Conservation (phyloP, 2,113 vertebrate species). For the Pelmatolapia mariae region DNA sequence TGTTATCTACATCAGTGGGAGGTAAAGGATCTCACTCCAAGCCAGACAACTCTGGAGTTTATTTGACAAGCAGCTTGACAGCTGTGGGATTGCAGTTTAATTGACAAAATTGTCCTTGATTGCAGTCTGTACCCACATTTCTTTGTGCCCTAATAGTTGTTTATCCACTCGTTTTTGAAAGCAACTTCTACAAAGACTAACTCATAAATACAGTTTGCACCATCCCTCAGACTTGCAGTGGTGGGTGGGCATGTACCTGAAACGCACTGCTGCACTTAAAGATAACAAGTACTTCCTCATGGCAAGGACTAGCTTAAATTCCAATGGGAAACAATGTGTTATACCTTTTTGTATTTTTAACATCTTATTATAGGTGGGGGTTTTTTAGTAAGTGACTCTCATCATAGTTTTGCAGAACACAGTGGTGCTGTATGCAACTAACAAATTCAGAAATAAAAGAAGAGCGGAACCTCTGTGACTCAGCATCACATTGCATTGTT, state of each 20-base stretch:
- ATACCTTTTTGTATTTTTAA: conserved; percentile 17
- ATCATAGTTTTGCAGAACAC: not conserved
- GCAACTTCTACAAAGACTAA: not conserved
- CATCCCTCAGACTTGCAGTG: conserved; percentile 5
- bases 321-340: not conserved
- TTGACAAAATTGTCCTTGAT: conserved; percentile 15
- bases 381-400: not conserved
- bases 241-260: conserved; percentile 51
- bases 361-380: not conserved
- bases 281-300: conserved; percentile 47
- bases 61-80: not conserved
- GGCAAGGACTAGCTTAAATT: conserved; percentile 9
- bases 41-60: not conserved
- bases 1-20: conserved; percentile 1
- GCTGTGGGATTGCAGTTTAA: conserved; percentile 4
- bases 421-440: not conserved
- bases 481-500: not conserved
- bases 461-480: not conserved
- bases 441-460: not conserved
- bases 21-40: not conserved
- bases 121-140: conserved; percentile 10
- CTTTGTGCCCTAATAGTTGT: not conserved
- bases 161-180: not conserved
- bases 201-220: conserved; percentile 11
- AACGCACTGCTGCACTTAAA: conserved; percentile 40